Base-by-base conservation (phyloP, 2,888 invertebrate genomes). In the Caenorhabditis sp. region DNA sequence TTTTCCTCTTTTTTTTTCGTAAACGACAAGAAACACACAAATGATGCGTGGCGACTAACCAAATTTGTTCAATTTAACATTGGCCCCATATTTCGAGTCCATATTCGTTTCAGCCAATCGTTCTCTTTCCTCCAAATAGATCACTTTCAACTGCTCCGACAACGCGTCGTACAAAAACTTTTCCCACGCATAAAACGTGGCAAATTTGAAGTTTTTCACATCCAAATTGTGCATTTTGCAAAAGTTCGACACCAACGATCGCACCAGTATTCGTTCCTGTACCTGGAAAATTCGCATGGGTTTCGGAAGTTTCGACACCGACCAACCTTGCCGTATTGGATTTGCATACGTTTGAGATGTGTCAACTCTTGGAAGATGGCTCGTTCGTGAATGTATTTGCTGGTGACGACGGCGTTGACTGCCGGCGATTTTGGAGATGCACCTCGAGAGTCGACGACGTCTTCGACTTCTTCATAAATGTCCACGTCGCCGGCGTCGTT, bases 331-430 rank as follows among this genome's bases (percentile, higher is more conserved):
- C 93, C 94, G 37, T 94, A 93, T 84, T 95, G 92, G 83, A 95
- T 95, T 89, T 96, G 95, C 79, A 94, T 91, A 62, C 95, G 91
- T 89, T 96, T 96, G 62, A 96, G 89, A 88, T 96, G 95, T 85
- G 95, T 91, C 67, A 96, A 90, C 88, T 95, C 95, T 87, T 95
- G 94, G 88, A 96, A 86, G 17, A 86, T 86, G 19, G 82, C 81
- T 51, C 83, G 79, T 58, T 86, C 86, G 67, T 86, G 85, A n/a
- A 86, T 69, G 58, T 79, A 82, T 5, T 60, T 59, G n/a, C 62
- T 54, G n/a, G 57, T 65, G 21, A 60, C 54, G 1, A 61, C 1
- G 4, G 62, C 49, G n/a, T n/a, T n/a, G n/a, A n/a, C n/a, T n/a
- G 66, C 65, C 62, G 62, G 2, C 62, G 10, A 60, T 50, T 17